These are phyloP conservation scores for Lochmaea capreae DNA, from an alignment of 2,888 invertebrate species.

Conservation along the genomic window DNA sequence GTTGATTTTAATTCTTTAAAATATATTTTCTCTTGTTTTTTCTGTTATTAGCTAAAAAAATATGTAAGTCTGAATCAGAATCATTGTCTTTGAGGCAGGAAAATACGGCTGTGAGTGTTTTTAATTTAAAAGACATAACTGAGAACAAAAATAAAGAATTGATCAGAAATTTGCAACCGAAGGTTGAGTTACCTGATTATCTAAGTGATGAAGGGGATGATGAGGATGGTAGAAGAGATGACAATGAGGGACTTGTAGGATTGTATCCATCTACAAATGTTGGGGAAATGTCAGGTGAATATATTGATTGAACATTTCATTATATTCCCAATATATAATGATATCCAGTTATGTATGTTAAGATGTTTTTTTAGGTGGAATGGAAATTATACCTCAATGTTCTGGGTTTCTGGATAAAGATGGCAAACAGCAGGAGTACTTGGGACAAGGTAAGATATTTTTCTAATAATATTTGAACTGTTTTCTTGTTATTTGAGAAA, in stretches of 20 bases:
- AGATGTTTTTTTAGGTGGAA: constrained; percentile 57
- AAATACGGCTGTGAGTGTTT: constrained; percentile 58
- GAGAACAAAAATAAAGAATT: constrained; percentile 50
- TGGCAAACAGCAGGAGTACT: constrained; percentile 55
- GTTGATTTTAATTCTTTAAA: constrained; percentile 1
- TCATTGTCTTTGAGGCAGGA: constrained; percentile 50
- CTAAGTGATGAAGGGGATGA: constrained; percentile 75
- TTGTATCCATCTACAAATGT: constrained; percentile 56
- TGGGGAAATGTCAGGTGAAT: constrained; percentile 49
- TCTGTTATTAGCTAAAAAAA: constrained; percentile 18
- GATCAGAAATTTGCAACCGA: constrained; percentile 68
- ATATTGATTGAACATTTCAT: not conserved
- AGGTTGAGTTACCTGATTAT: constrained; percentile 80
- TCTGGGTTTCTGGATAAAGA: constrained; percentile 57
- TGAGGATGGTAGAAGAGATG: constrained; percentile 57
- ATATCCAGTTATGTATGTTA: not conserved
- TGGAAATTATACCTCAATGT: constrained; percentile 64
- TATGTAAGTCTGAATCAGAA: constrained; percentile 58
- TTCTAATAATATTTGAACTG: not conserved
- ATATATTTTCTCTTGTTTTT: not conserved
- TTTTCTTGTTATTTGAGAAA: not conserved
- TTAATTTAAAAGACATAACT: constrained; percentile 55
- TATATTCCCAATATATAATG: not conserved
- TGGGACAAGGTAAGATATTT: constrained; percentile 56
- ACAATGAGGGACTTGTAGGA: constrained; percentile 59